Evolutionary conservation across 2,888 invertebrate genomes (phyloP), one percentile per base, ranked within the genome.

Genomic region (Kuschelorhynchus macadamiae): DNA sequence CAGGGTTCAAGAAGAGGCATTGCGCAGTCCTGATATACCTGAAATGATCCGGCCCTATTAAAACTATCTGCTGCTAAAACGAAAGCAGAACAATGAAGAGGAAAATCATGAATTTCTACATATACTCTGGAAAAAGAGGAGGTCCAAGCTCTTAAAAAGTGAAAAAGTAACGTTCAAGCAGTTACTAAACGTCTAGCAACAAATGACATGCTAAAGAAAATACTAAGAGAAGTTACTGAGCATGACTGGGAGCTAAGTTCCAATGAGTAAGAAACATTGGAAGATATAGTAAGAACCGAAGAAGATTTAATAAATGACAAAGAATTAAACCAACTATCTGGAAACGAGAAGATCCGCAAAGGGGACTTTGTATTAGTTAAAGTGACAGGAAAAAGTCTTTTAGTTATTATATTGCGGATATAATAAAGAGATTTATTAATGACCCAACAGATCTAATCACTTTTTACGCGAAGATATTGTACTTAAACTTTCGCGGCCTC

Each of bases 161-260:
- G 25, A 25, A 7, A 25, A 25, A 7, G 25, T 25, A 25, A 5
- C 25, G 7, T 25, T 7, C 25, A 25, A 25, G 25, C 25, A 25
- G 25, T 7, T 25, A 25, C 25, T 7, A 25, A 25, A 7, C 25
- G 25, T 5, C 3, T 25, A 25, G 25, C 25, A 7, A 25, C 25
- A 25, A 7, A 25, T 5, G 25, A 25, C 7, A 25, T 25, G 3
- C 3, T 66, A 50, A 71, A 52, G 68, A 70, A 36, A 72, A 18
- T 17, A 17, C 16, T 8, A 49, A 16, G 36, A 49, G 49, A 17
- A 30, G 41, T 20, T 44, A n/a, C 33, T 52, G 33, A 33, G 18
- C 4, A 52, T 52, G 18, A 33, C 16, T 33, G 1, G 2, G 32
- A 33, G 18, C 18, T 16, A 32, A 52, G 36, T 33, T 52, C 18